Conservation (phyloP, 2,113 vertebrate genomes). For the Copsychus sechellarum region DNA sequence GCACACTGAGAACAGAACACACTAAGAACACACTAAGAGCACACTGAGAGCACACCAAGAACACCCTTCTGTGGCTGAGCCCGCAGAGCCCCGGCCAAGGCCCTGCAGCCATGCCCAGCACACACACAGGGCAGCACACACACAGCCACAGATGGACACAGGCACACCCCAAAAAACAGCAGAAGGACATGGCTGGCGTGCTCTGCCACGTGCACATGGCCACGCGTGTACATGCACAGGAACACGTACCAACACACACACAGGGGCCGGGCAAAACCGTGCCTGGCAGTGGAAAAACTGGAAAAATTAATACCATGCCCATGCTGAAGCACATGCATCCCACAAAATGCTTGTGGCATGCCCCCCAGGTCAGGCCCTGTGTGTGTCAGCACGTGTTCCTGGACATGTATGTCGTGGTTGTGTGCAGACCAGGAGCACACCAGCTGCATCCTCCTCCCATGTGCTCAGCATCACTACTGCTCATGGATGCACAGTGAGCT, state of each 20-base stretch:
- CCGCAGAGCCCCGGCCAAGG: neutral
- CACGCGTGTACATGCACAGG: neutral
- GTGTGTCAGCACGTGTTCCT: neutral
- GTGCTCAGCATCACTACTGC: accelerated
- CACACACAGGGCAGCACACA: neutral
- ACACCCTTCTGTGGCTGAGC: neutral
- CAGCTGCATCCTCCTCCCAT: neutral
- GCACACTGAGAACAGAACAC: too few relatives aligned
- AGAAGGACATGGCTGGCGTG: neutral
- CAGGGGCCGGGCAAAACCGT: neutral
- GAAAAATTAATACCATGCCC: neutral
- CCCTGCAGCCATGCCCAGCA: neutral
- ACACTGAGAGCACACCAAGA: too few relatives aligned
- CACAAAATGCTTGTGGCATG: neutral
- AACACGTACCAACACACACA: neutral
- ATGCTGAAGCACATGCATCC: accelerated
- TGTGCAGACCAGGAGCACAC: accelerated
- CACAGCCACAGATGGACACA: accelerated
- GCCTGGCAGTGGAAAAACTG: neutral
- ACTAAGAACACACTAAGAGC: too few relatives aligned
- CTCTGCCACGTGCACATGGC: accelerated
- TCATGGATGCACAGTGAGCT: accelerated
- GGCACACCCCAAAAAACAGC: neutral
- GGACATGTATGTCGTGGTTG: accelerated
- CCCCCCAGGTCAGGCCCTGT: neutral